These are phyloP conservation scores for Tiliqua scincoides DNA, from an alignment of 2,113 vertebrate genomes.

Conservation along the genomic window DNA sequence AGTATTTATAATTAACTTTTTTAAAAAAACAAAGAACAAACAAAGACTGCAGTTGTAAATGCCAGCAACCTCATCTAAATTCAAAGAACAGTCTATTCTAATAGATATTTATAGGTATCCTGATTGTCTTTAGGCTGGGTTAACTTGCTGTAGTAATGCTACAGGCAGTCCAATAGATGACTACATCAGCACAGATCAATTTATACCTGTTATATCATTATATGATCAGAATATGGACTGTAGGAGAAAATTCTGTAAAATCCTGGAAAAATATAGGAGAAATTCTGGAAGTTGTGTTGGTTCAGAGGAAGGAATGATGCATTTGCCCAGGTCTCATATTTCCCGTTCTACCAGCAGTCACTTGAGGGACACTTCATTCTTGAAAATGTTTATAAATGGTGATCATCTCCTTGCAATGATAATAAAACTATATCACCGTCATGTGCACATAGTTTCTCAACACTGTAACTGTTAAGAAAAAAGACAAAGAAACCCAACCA, in stretches of 20 bases:
- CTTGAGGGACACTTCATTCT: background rate
- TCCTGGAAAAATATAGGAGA: background rate
- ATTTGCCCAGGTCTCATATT: background rate
- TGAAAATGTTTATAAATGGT: background rate
- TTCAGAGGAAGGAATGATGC: background rate
- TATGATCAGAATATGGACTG: background rate
- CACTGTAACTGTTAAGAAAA: too few species aligned
- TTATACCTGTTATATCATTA: too few species aligned
- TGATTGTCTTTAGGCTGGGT: background rate
- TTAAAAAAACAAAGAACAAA: background rate
- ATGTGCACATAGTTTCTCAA: too few species aligned
- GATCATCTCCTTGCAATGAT: background rate
- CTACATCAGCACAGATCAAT: background rate
- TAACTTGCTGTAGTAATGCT: background rate
- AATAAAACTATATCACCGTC: background rate
- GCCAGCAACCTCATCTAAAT: background rate
- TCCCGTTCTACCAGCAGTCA: background rate
- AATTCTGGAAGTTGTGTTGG: background rate
- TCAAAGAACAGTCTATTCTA: background rate
- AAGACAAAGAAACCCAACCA: too few species aligned
- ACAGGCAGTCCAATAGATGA: background rate
- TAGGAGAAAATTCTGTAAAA: too few species aligned
- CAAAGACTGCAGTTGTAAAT: constrained; percentile 6
- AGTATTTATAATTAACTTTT: constrained; percentile 17
- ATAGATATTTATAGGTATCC: constrained; percentile 1